Evolutionary conservation across 2,888 invertebrate genomes (phyloP), one percentile per base, ranked within the genome.

Genomic region (Tachina fera): DNA sequence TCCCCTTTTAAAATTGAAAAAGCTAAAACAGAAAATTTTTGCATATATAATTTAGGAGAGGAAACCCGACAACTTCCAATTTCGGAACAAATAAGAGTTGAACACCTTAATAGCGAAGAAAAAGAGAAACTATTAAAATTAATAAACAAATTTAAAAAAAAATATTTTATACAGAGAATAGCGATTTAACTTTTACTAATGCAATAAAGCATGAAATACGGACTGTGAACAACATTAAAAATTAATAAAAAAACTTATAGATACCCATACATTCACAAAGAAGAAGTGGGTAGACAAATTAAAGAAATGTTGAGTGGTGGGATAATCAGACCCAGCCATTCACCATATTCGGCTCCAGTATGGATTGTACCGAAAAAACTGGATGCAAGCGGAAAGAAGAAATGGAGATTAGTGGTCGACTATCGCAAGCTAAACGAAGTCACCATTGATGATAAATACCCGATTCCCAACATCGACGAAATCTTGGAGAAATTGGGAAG

Each of bases 81-180:
- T 63, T 63, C 45, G 45, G 45, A 65, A 47, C 45, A 67, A 67
- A 31, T 31, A 31, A 47, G 49, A 49, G 9, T 14, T 49, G 65
- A 67, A 3, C 65, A 67, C 49, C 41, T 65, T 13, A 65, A 65
- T 45, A 65, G 10, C 19, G 22, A 47, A 47, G 13, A 47, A 65
- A 47, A n/a, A 14, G 13, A 22, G 31, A 67, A 49, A 67, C 0
- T 67, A 9, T 47, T 31, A 49, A 56, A 67, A 67, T 22, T 67
- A 67, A 67, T 49, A 67, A 67, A 67, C n/a, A 67, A 47, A 67
- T 67, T 67, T 70, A 70, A 70, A 49, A 67, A 67, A 67, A 67
- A 47, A 19, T n/a, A n/a, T 49, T 67, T 67, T 67, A 47, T 47
- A 49, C 45, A 6, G 65, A 49, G 14, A 67, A 13, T 67, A 49